Conservation (phyloP, 2,797 vertebrate genomes). For the Halcyon chelicuti region DNA sequence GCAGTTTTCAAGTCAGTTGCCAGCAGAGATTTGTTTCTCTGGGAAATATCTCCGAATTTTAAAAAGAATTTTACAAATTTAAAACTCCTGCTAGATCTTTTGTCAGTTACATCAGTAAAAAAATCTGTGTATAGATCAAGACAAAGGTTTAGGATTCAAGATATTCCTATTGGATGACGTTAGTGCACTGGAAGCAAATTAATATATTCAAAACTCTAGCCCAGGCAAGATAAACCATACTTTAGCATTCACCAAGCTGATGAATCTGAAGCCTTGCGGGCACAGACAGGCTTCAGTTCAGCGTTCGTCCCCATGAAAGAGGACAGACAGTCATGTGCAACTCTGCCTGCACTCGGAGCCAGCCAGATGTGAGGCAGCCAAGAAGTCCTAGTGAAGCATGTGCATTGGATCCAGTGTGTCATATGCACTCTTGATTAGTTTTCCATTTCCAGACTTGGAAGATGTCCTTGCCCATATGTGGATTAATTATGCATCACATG, state of each 20-base stretch:
- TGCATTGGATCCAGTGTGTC: neutral
- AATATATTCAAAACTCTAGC: neutral
- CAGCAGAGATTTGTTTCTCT: neutral
- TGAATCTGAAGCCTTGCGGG: slow-evolving; percentile 2
- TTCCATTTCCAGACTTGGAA: slow-evolving; percentile 36
- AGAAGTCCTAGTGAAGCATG: neutral
- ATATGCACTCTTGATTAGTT: slow-evolving; percentile 8
- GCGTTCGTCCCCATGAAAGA: neutral
- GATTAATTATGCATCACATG: neutral
- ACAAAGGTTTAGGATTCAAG: neutral
- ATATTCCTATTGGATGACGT: neutral
- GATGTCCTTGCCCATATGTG: neutral
- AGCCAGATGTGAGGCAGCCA: slow-evolving; percentile 38
- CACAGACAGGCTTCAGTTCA: neutral
- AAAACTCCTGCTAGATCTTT: neutral
- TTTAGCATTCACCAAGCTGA: neutral
- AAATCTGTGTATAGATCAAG: neutral
- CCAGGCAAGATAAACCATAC: neutral
- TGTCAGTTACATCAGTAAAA: neutral
- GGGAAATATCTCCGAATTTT: neutral
- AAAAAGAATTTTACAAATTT: neutral
- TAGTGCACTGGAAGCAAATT: neutral
- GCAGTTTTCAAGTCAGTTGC: neutral
- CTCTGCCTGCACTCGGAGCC: neutral
- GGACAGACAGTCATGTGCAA: neutral